phyloP scores from a whole-genome alignment of 2,888 invertebrate species.

The Conops quadrifasciatus region DNA sequence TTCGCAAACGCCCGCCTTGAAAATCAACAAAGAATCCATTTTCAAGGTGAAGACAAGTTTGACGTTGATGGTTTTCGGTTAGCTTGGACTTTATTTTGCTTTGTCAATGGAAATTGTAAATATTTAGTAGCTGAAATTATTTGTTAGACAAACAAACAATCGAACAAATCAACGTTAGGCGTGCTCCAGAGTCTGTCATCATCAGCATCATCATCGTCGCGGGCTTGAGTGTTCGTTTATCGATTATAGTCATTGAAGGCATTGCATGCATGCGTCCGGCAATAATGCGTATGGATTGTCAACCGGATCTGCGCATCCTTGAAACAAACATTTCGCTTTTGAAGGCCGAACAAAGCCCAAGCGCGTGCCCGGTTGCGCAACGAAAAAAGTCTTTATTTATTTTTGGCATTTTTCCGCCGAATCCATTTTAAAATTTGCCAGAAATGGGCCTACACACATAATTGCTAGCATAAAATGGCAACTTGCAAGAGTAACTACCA shows the following conservation, averaged over 20 bases:
- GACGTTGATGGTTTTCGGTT: too few relatives aligned
- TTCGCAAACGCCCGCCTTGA: background rate
- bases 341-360: background rate
- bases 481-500: background rate
- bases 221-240: too few relatives aligned
- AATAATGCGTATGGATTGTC: conserved; percentile 6
- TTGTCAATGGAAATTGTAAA: conserved; percentile 53
- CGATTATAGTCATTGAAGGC: background rate
- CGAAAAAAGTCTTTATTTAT: background rate
- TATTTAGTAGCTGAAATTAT: conserved; percentile 54
- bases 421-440: background rate
- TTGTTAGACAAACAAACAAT: conserved; percentile 45
- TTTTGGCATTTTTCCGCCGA: background rate
- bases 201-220: background rate
- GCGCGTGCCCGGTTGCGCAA: conserved; percentile 14
- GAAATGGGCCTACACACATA: background rate
- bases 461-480: background rate
- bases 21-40: background rate
- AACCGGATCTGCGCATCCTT: background rate
- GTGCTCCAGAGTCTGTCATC: background rate
- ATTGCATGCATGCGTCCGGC: background rate
- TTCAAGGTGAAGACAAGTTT: conserved; percentile 39
- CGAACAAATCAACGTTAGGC: conserved; percentile 27
- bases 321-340: background rate
- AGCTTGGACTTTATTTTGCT: too few relatives aligned